A percentile compares a stretch with the other conserved stretches of the same genome.
phyloP scores from a whole-genome alignment of 1,140 invertebrate species.

The Aleiodes sp. region DNA sequence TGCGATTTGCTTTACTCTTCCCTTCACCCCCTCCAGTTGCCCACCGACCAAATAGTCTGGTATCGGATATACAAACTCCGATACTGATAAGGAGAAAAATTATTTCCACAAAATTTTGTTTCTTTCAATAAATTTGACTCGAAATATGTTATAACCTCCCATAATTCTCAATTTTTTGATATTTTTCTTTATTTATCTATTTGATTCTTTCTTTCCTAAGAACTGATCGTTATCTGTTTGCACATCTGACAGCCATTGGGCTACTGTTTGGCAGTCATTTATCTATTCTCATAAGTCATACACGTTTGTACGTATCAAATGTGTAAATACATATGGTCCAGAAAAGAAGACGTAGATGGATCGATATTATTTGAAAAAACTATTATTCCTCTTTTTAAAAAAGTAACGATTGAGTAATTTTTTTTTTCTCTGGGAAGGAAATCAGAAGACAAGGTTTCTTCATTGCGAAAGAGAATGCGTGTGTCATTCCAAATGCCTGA shows the following conservation, averaged over 20 bases:
- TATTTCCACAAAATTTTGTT: too few species aligned
- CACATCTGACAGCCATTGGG: slow-evolving; percentile 22
- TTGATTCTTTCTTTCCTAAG: neutral
- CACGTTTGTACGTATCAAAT: neutral
- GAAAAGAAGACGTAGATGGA: neutral
- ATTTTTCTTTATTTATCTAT: neutral
- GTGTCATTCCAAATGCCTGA: slow-evolving; percentile 4
- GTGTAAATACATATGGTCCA: neutral
- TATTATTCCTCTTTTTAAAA: too few species aligned
- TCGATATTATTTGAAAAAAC: too few species aligned
- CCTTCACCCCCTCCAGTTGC: slow-evolving; percentile 32
- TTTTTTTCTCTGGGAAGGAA: neutral
- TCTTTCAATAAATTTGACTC: too few species aligned
- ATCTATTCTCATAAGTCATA: neutral
- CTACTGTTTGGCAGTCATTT: slow-evolving; percentile 21
- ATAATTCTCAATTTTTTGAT: neutral
- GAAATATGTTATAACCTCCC: neutral
- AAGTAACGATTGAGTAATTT: neutral
- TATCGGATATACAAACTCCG: too few species aligned
- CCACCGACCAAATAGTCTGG: too few species aligned
- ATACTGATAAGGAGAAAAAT: neutral
- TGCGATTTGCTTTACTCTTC: slow-evolving; percentile 24
- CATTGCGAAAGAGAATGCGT: neutral
- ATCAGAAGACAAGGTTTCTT: neutral
- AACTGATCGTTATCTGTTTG: slow-evolving; percentile 11